phyloP scores from a whole-genome alignment of 2,888 invertebrate genomes.

The Drosophila paramelanica region DNA sequence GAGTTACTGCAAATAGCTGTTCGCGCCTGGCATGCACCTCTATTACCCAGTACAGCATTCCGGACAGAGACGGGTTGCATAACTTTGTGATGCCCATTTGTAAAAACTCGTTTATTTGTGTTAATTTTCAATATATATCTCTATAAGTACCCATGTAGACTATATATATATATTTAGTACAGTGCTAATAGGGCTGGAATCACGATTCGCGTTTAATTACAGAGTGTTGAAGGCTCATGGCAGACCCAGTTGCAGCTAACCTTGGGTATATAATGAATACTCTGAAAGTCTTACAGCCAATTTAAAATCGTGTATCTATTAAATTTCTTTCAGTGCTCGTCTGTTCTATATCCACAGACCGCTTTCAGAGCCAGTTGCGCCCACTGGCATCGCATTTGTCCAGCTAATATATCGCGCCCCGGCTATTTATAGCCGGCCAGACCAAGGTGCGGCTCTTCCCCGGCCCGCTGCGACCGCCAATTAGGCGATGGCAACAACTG shows the following conservation, averaged over 20 bases:
- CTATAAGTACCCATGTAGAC: background rate
- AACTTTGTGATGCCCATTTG: background rate
- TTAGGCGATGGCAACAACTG: conserved; percentile 51
- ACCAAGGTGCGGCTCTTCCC: conserved; percentile 41
- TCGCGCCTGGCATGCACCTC: conserved; percentile 6
- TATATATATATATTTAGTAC: conserved; percentile 5
- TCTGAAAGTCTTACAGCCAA: background rate
- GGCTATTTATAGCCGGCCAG: conserved; percentile 51
- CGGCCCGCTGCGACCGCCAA: conserved; percentile 37
- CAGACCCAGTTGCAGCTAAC: background rate
- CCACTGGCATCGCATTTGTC: conserved; percentile 30
- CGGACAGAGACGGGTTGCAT: conserved; percentile 3
- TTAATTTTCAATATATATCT: conserved; percentile 1
- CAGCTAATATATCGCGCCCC: conserved; percentile 44
- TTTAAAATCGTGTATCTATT: background rate
- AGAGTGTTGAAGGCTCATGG: background rate
- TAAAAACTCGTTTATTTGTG: conserved; percentile 16
- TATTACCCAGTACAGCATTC: conserved; percentile 10
- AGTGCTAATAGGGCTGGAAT: background rate
- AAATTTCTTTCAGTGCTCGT: conserved; percentile 6
- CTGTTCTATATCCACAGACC: conserved; percentile 11
- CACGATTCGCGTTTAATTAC: conserved; percentile 7
- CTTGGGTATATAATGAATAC: background rate
- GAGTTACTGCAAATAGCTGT: conserved; percentile 33
- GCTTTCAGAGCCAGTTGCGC: conserved; percentile 15